Percentiles rank a stretch among this genome's conserved stretches.
phyloP scores from a whole-genome alignment of 1,140 invertebrate genomes.

The Drosophila chauvacae region DNA sequence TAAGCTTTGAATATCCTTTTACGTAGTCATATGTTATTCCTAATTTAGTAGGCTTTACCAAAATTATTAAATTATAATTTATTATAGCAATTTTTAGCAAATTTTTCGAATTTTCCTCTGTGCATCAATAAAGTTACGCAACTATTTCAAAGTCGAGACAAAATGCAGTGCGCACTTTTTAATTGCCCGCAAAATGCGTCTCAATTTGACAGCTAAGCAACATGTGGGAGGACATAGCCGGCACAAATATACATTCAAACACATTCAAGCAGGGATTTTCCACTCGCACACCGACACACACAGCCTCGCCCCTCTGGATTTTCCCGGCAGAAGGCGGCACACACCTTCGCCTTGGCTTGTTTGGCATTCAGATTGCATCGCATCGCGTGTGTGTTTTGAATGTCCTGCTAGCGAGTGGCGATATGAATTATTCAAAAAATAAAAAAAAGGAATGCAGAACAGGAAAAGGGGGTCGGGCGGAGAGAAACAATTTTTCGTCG shows the following conservation, averaged over 20 bases:
- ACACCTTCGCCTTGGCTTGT: slow-evolving; percentile 63
- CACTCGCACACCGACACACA: slow-evolving; percentile 7
- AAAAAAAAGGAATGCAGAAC: slow-evolving; percentile 25
- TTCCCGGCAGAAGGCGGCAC: slow-evolving; percentile 14
- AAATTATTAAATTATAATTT: no score
- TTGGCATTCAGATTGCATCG: slow-evolving; percentile 84
- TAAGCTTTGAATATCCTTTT: no score
- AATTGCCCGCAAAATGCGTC: slow-evolving; percentile 58
- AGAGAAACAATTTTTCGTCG: slow-evolving; percentile 65
- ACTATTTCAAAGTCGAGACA: slow-evolving; percentile 53
- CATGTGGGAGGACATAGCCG: slow-evolving; percentile 50
- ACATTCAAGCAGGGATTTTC: slow-evolving; percentile 26
- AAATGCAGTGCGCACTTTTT: slow-evolving; percentile 56
- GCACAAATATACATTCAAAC: slow-evolving; percentile 5
- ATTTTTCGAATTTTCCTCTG: background rate
- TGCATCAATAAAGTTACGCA: slow-evolving; percentile 65
- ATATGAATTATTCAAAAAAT: slow-evolving; percentile 84
- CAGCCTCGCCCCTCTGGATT: slow-evolving; percentile 1
- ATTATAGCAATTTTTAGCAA: background rate
- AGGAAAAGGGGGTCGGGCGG: background rate
- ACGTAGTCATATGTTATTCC: background rate
- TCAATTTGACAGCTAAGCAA: slow-evolving; percentile 75
- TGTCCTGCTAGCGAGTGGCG: slow-evolving; percentile 71
- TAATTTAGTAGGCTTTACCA: no score
- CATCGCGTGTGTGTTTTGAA: slow-evolving; percentile 83